Evolutionary conservation across 2,888 invertebrate species (phyloP).

Genomic region (Protodeltote pygarga): DNA sequence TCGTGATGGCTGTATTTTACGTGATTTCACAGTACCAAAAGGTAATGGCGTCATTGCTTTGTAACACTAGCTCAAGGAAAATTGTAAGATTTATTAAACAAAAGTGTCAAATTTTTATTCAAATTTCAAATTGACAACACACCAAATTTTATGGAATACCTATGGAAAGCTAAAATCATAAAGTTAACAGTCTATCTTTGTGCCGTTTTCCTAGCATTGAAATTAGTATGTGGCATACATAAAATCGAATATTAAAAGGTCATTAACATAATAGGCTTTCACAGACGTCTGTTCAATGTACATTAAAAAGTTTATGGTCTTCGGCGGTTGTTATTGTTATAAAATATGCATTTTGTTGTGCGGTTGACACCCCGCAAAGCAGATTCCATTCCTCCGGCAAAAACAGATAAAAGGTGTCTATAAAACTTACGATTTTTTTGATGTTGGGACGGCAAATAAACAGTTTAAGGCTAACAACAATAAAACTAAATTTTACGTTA

Average conservation of each 20-base stretch:
- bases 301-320: constrained; percentile 20
- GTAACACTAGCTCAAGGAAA: constrained; percentile 6
- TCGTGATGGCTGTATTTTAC: constrained; percentile 50
- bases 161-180: constrained; percentile 2
- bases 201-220: constrained; percentile 20
- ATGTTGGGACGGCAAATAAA: too few relatives aligned
- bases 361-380: constrained; percentile 4
- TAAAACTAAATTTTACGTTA: not conserved
- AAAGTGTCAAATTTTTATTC: too few relatives aligned
- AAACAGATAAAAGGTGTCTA: not conserved
- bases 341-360: constrained; percentile 14
- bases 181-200: constrained; percentile 3
- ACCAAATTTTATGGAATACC: too few relatives aligned
- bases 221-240: constrained; percentile 9
- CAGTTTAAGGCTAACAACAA: too few relatives aligned
- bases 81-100: not conserved
- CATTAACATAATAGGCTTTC: constrained; percentile 16
- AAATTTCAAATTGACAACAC: not conserved
- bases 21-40: constrained; percentile 48
- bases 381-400: not conserved
- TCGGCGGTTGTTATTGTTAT: constrained; percentile 10
- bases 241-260: constrained; percentile 26
- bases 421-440: too few relatives aligned
- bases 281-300: constrained; percentile 6
- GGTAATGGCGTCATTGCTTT: constrained; percentile 37